Conservation (phyloP, 2,888 invertebrate species). For the Sphecodes monilicornis region DNA sequence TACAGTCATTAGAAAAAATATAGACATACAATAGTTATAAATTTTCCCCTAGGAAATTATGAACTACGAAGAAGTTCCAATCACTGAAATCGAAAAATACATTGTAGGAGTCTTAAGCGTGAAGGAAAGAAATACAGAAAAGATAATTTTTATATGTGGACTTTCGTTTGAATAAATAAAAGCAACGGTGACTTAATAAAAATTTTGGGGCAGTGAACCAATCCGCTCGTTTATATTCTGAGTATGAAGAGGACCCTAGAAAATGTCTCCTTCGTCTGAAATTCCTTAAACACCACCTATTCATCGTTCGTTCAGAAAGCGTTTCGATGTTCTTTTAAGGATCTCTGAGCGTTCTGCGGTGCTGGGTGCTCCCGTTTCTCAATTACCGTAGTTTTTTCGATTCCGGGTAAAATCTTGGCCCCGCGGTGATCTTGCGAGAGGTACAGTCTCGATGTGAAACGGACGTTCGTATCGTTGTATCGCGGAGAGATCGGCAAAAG, state of each 20-base stretch:
- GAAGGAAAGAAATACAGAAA: no score
- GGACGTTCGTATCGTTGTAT: conserved; percentile 23
- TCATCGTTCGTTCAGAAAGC: neutral
- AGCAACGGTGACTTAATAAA: no score
- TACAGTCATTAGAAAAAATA: no score
- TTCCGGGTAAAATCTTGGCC: neutral
- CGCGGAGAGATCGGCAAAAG: conserved; percentile 49
- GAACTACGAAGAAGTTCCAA: no score
- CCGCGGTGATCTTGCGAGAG: neutral
- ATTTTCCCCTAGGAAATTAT: no score
- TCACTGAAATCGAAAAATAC: no score
- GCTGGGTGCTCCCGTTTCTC: neutral
- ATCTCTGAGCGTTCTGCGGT: neutral
- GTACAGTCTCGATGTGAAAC: neutral
- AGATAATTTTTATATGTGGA: no score
- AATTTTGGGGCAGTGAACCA: no score
- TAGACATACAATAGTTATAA: no score
- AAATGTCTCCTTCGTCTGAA: neutral
- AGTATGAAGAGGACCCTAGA: neutral
- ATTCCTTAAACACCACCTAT: neutral
- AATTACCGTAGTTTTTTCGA: neutral
- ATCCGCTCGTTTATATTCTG: neutral
- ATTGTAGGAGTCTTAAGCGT: no score
- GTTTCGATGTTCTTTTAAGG: conserved; percentile 10
- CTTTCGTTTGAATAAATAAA: no score